A percentile compares a stretch with the other conserved stretches of the same genome.
Evolutionary conservation across 2,113 vertebrate genomes (phyloP).

Genomic region (Spheniscus mendiculus): DNA sequence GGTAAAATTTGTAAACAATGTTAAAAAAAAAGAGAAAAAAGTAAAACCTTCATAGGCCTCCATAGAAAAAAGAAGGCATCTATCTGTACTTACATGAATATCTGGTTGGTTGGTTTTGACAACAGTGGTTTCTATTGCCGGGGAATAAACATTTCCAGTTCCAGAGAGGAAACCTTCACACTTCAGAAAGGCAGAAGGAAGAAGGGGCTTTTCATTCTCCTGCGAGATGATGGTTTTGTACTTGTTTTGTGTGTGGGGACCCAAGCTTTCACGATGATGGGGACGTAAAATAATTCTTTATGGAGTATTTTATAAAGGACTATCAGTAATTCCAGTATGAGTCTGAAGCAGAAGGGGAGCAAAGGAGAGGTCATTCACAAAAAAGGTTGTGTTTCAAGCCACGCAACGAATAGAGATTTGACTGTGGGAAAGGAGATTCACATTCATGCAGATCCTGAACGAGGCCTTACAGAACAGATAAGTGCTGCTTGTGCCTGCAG

Average conservation of each 20-base stretch:
- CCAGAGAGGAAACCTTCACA: background rate
- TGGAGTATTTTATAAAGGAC: constrained; percentile 43
- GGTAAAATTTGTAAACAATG: background rate
- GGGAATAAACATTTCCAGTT: background rate
- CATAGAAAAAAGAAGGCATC: background rate
- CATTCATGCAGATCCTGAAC: constrained; percentile 28
- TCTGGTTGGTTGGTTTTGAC: background rate
- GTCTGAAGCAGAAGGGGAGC: constrained; percentile 4
- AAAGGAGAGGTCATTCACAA: constrained; percentile 31
- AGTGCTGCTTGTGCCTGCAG: background rate
- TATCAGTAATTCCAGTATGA: constrained; percentile 58
- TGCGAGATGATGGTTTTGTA: background rate
- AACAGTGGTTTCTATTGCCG: background rate
- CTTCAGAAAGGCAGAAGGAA: constrained; percentile 17
- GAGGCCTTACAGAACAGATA: constrained; percentile 6
- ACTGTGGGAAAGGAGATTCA: constrained; percentile 55
- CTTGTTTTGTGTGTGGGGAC: background rate
- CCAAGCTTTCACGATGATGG: constrained; percentile 15
- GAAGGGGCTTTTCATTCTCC: constrained; percentile 20
- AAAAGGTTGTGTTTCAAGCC: constrained; percentile 28
- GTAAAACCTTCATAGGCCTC: background rate
- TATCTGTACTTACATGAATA: background rate
- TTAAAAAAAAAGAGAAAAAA: background rate
- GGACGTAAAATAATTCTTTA: constrained; percentile 50
- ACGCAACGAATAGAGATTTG: constrained; percentile 6